Conservation (phyloP, 2,113 vertebrate genomes). For the Daphoenositta chrysoptera region DNA sequence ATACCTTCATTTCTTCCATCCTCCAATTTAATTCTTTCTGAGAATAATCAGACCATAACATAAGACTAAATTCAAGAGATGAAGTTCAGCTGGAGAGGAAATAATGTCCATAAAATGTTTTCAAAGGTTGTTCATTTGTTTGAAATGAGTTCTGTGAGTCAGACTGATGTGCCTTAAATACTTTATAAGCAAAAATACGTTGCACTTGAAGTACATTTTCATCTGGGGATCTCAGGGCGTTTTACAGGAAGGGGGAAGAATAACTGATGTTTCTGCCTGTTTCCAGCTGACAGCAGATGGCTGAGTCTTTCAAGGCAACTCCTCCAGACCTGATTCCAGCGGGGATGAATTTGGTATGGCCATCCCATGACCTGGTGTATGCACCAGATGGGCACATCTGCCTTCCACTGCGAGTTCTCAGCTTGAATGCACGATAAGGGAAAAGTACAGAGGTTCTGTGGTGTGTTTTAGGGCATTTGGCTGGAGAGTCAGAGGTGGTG, state of each 20-base stretch:
- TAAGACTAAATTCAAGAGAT: conserved; percentile 55
- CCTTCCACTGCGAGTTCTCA: background rate
- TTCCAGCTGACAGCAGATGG: background rate
- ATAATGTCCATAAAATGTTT: conserved; percentile 55
- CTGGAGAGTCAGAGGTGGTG: background rate
- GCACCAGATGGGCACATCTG: background rate
- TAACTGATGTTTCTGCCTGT: background rate
- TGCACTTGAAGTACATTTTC: background rate
- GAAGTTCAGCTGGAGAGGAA: conserved; percentile 54
- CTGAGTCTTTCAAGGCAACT: background rate
- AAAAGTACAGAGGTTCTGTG: background rate
- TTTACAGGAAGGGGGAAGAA: background rate
- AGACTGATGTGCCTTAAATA: conserved; percentile 20
- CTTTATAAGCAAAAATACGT: conserved; percentile 27
- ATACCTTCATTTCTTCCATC: conserved; percentile 54
- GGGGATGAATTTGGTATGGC: background rate
- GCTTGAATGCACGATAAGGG: rapidly evolving
- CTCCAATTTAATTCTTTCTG: conserved; percentile 52
- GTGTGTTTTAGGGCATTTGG: background rate
- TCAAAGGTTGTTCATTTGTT: conserved; percentile 32
- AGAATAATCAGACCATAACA: conserved; percentile 62
- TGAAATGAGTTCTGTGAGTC: conserved; percentile 24
- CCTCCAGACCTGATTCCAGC: background rate
- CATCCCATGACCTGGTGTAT: background rate
- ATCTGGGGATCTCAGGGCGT: background rate